phyloP scores from a whole-genome alignment of 2,888 invertebrate species.

The Spialia ferax region DNA sequence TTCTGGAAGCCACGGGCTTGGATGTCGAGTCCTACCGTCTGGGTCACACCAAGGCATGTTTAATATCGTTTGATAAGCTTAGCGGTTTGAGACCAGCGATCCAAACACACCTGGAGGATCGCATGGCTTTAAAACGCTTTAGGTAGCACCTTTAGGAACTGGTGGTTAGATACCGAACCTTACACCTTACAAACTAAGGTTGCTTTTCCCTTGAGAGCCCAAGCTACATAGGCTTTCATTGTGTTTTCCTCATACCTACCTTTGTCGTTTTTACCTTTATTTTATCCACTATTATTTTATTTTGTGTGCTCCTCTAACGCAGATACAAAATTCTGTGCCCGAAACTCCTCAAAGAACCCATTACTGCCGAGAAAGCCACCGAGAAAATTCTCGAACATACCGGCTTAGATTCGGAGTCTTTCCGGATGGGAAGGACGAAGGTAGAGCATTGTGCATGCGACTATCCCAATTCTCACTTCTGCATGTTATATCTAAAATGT shows the following conservation, averaged over 20 bases:
- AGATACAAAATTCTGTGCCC: constrained; percentile 99
- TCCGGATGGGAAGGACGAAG: constrained; percentile 98
- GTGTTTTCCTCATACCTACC: constrained; percentile 59
- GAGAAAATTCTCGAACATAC: constrained; percentile 93
- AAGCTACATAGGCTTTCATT: constrained; percentile 70
- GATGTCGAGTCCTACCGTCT: constrained; percentile 97
- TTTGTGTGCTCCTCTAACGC: constrained; percentile 85
- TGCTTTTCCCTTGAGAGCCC: constrained; percentile 69
- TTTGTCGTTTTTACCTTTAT: constrained; percentile 51
- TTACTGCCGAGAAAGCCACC: constrained; percentile 92
- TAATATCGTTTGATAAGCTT: constrained; percentile 67
- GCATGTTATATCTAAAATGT: constrained; percentile 40
- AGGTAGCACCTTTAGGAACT: constrained; percentile 68
- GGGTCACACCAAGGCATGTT: constrained; percentile 99
- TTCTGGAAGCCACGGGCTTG: constrained; percentile 94
- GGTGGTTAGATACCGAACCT: constrained; percentile 55
- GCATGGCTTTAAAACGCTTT: constrained; percentile 63
- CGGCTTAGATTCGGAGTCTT: constrained; percentile 97
- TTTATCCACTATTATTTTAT: constrained; percentile 65
- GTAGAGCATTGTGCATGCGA: constrained; percentile 84
- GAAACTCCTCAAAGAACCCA: constrained; percentile 92
- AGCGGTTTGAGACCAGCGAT: constrained; percentile 65
- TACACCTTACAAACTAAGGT: constrained; percentile 54
- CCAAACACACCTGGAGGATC: constrained; percentile 60
- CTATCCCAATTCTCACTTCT: constrained; percentile 41